Base-by-base conservation (phyloP, 53 echinoderm and acorn worm genomes). In the Echinarachnius parma region DNA sequence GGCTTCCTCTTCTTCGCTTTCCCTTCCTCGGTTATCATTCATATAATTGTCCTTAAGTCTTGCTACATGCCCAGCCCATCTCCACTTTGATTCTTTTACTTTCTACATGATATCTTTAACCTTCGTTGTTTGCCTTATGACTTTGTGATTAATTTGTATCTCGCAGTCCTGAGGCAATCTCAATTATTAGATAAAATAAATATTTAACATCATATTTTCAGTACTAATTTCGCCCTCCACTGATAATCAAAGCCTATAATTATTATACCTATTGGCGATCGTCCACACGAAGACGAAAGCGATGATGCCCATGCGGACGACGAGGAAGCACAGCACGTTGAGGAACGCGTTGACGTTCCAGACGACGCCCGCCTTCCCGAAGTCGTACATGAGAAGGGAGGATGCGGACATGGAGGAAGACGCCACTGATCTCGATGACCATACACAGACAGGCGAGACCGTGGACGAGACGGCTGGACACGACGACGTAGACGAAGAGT, bases 311-410 rank as follows among this genome's bases (percentile, higher is more conserved):
- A 29, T 21, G 5, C 59, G 23, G 4, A 25, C 7, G 4, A 59
- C 28, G 59, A 59, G 4, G 29, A 28, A 59, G 3, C 26, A 25
- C 27, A 26, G 4, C 9, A 59, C 5, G 59, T 59, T 59, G 28
- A 59, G 59, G n/a, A 28, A 59, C 5, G 59, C 59, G 59, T 59
- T 59, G 59, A 26, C 31, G n/a, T 29, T 25, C 28, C 27, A 59
- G 28, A 59, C 27, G 59, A 59, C 4, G 8, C 59, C 31, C 28
- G 4, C 26, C n/a, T 26, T 21, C 28, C n/a, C n/a, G 29, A 59
- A 25, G 59, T 29, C 59, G n/a, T 29, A 59, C 59, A 59, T 59
- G 5, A 59, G 59, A 4, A 59, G 59, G n/a, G 7, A 59, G 59
- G 9, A 28, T 25, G 31, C 59, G 59, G 11, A 7, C n/a, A 29